Percentiles rank a stretch among this genome's conserved stretches.
These are phyloP conservation scores for Thunnus maccoyii DNA, from an alignment of 2,113 vertebrate genomes.

Conservation along the genomic window DNA sequence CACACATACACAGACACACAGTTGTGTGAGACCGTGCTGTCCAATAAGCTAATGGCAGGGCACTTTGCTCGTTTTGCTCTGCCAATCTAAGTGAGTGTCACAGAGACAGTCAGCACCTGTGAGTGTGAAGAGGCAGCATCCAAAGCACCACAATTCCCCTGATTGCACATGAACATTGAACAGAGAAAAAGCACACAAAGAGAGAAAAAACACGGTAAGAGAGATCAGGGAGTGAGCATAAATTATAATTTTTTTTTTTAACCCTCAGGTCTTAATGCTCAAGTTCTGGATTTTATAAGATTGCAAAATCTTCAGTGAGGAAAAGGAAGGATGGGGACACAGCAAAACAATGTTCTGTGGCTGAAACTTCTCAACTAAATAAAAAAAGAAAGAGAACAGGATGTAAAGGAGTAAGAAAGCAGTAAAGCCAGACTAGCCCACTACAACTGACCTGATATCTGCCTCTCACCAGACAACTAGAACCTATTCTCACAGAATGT, in stretches of 20 bases:
- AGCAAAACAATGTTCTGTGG: not conserved
- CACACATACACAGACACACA: conserved; percentile 9
- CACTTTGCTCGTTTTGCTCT: conserved; percentile 44
- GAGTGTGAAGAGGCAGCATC: conserved; percentile 28
- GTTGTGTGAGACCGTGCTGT: conserved; percentile 32
- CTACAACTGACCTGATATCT: not conserved
- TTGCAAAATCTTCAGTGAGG: not conserved
- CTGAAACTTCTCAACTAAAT: not conserved
- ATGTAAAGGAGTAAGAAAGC: not conserved
- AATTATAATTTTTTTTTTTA: conserved; percentile 33
- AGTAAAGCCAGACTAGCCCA: not conserved
- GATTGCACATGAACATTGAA: conserved; percentile 19
- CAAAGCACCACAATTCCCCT: conserved; percentile 36
- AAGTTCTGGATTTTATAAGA: conserved; percentile 21
- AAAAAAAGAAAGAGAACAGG: not conserved
- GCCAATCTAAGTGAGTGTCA: conserved; percentile 58
- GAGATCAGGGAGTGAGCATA: not conserved
- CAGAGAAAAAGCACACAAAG: not conserved
- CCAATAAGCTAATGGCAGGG: conserved; percentile 60
- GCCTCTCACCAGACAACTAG: not conserved
- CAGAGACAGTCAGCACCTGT: conserved; percentile 48
- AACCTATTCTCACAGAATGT: no score
- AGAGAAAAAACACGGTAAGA: not conserved
- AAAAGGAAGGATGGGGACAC: conserved; percentile 1
- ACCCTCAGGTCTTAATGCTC: conserved; percentile 41